These are phyloP conservation scores for Archocentrus centrarchus DNA, from an alignment of 2,113 vertebrate genomes.

Conservation along the genomic window DNA sequence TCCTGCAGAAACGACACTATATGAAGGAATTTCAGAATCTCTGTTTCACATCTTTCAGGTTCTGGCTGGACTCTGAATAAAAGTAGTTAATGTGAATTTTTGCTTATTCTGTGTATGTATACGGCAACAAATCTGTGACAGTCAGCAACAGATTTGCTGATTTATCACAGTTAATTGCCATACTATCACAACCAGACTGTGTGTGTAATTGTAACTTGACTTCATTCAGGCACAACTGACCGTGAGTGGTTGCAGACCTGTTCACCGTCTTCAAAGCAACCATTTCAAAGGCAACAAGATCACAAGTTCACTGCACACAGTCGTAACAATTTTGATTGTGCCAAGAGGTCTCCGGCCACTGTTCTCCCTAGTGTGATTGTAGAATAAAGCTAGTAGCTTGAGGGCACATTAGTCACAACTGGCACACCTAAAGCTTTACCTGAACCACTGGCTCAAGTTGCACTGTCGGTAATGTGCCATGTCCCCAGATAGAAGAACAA, in stretches of 20 bases:
- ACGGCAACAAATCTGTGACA: too few species aligned
- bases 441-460: not conserved
- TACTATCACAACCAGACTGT: not conserved
- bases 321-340: not conserved
- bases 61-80: not conserved
- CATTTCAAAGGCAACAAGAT: not conserved
- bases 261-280: not conserved
- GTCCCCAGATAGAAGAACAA: not conserved
- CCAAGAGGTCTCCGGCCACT: not conserved
- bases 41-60: not conserved
- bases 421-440: not conserved
- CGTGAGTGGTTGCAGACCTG: not conserved
- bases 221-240: not conserved
- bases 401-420: not conserved
- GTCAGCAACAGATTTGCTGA: too few species aligned
- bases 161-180: not conserved
- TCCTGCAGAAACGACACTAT: not conserved
- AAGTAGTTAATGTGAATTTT: not conserved
- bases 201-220: not conserved
- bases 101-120: too few species aligned
- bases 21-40: not conserved
- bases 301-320: not conserved
- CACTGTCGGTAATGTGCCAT: not conserved
- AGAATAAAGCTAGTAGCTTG: not conserved
- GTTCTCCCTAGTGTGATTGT: not conserved